Percentiles rank a stretch among this genome's conserved stretches.
Evolutionary conservation across 2,113 vertebrate species (phyloP).

Genomic region (Aegotheles bennettii): DNA sequence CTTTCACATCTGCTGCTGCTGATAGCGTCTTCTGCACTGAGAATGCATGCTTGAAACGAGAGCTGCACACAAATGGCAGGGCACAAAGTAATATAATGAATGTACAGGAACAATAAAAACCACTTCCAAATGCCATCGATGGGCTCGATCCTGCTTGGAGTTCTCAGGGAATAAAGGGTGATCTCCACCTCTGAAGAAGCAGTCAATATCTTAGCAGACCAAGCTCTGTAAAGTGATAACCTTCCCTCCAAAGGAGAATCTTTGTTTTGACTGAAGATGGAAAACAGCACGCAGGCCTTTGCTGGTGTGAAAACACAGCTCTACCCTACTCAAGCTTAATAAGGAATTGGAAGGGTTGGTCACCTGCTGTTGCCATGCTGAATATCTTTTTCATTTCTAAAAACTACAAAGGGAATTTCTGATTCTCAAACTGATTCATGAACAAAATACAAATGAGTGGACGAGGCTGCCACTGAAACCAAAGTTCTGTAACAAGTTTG

Average conservation of each 20-base stretch:
- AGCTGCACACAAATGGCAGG: not conserved
- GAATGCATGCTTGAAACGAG: not conserved
- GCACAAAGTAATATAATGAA: not conserved
- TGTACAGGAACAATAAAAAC: not conserved
- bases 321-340: not conserved
- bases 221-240: not conserved
- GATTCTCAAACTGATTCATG: not conserved
- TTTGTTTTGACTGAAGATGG: not conserved
- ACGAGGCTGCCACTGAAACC: not conserved
- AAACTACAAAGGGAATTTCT: not conserved
- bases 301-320: not conserved
- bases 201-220: not conserved
- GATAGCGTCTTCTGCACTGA: not conserved
- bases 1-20: slow-evolving; percentile 14
- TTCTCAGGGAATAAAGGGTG: not conserved
- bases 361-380: not conserved
- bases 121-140: not conserved
- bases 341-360: not conserved
- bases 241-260: not conserved
- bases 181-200: not conserved
- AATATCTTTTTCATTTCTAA: not conserved
- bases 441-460: not conserved
- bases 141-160: not conserved
- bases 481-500: not conserved
- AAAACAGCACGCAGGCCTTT: not conserved